phyloP scores from a whole-genome alignment of 2,797 vertebrate genomes.

The Eupleurogrammus muticus region DNA sequence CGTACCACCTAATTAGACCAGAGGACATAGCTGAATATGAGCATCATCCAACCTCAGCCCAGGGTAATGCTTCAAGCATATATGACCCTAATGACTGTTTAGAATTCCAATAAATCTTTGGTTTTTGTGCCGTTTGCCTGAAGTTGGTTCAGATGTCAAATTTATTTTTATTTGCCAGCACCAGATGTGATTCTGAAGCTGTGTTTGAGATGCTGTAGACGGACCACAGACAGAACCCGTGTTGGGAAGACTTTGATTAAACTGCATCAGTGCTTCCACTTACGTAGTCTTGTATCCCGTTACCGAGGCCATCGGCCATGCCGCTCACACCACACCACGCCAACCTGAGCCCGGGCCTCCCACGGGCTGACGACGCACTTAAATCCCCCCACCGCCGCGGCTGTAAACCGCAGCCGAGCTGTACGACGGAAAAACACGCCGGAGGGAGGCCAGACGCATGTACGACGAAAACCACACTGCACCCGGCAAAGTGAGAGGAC shows the following conservation, averaged over 20 bases:
- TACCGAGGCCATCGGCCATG: conserved; percentile 39
- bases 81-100: too few relatives aligned
- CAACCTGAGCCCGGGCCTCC: conserved; percentile 34
- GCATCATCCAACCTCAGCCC: neutral
- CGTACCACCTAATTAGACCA: conserved; percentile 1
- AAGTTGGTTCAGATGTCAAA: neutral
- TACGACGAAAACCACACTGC: conserved; percentile 60
- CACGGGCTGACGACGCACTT: conserved; percentile 37
- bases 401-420: conserved; percentile 52
- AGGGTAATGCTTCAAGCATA: neutral
- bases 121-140: too few relatives aligned
- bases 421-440: conserved; percentile 71
- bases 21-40: conserved; percentile 5
- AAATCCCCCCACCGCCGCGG: conserved; percentile 53
- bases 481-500: conserved; percentile 37
- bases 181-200: neutral
- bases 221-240: too few relatives aligned
- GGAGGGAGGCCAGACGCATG: conserved; percentile 35
- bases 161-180: neutral
- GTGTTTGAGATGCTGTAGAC: neutral
- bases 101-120: too few relatives aligned
- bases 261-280: conserved; percentile 32
- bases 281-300: conserved; percentile 42
- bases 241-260: conserved; percentile 12
- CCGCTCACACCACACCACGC: conserved; percentile 38